These are phyloP conservation scores for Pseudomyrmex gracilis DNA, from an alignment of 1,140 invertebrate species.

Conservation along the genomic window DNA sequence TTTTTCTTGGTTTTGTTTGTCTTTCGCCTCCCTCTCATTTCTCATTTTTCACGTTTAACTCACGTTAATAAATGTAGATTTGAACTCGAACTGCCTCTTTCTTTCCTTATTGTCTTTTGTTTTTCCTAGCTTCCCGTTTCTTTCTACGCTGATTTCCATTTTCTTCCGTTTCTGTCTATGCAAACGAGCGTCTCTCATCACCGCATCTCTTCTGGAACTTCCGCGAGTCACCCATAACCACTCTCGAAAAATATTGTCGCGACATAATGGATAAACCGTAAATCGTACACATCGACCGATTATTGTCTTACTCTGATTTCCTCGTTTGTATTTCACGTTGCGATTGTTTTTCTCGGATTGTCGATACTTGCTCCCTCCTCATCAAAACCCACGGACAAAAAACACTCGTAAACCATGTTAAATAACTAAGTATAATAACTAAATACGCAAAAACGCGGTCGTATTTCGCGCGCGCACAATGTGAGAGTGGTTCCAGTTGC, in stretches of 20 bases:
- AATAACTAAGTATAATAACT: too few relatives aligned
- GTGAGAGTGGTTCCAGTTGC: neutral
- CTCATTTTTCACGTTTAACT: constrained; percentile 28
- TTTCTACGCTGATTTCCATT: neutral
- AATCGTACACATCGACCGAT: neutral
- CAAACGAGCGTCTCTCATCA: constrained; percentile 40
- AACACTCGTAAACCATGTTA: neutral
- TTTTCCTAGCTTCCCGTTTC: constrained; percentile 39
- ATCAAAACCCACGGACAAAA: neutral
- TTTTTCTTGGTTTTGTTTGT: constrained; percentile 23
- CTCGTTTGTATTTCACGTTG: neutral
- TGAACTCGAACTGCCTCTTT: constrained; percentile 36
- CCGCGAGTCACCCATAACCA: neutral
- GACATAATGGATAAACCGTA: constrained; percentile 8
- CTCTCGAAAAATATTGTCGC: constrained; percentile 52
- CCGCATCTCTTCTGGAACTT: constrained; percentile 27
- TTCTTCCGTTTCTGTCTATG: constrained; percentile 26
- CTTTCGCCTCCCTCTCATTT: constrained; percentile 5
- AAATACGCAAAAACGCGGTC: neutral
- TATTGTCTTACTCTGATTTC: constrained; percentile 12
- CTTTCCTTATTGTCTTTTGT: constrained; percentile 35
- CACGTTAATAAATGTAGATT: constrained; percentile 60
- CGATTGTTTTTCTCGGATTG: neutral
- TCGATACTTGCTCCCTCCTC: too few relatives aligned
- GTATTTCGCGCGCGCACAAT: neutral